These are phyloP conservation scores for Odontocerum albicorne DNA, from an alignment of 2,888 invertebrate species.

Conservation along the genomic window DNA sequence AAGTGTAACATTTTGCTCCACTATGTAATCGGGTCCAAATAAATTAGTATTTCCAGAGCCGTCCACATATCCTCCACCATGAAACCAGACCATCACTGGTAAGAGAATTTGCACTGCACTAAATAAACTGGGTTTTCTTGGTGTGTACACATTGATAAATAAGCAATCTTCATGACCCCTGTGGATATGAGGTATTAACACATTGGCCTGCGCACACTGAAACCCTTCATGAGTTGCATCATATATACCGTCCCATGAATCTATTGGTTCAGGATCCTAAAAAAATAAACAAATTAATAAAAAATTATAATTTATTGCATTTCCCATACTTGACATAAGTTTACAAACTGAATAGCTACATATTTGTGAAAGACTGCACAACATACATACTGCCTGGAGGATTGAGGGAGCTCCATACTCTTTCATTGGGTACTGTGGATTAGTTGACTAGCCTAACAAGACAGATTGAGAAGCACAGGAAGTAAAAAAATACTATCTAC, in stretches of 20 bases:
- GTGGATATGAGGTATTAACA: slow-evolving; percentile 9
- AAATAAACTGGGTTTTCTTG: slow-evolving; percentile 40
- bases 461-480: no score
- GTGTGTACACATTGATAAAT: slow-evolving; percentile 74
- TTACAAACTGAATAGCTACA: no score
- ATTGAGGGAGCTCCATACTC: no score
- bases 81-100: slow-evolving; percentile 34
- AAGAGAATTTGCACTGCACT: slow-evolving; percentile 1
- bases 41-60: slow-evolving; percentile 25
- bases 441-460: no score
- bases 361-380: no score
- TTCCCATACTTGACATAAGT: no score
- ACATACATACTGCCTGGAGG: no score
- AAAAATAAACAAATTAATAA: no score
- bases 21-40: slow-evolving; percentile 29
- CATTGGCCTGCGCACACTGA: slow-evolving; percentile 22
- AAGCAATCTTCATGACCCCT: slow-evolving; percentile 75
- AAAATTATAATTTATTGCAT: no score
- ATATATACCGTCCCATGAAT: slow-evolving; percentile 14
- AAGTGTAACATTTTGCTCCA: slow-evolving; percentile 23
- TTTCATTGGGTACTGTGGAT: no score
- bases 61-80: slow-evolving; percentile 31
- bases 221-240: slow-evolving; percentile 25
- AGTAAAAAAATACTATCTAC: no score
- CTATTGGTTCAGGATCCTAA: slow-evolving; percentile 27